Percentiles rank a stretch among this genome's conserved stretches.
Evolutionary conservation across 2,113 vertebrate species (phyloP).

Genomic region (Cricetomys ansorgei): DNA sequence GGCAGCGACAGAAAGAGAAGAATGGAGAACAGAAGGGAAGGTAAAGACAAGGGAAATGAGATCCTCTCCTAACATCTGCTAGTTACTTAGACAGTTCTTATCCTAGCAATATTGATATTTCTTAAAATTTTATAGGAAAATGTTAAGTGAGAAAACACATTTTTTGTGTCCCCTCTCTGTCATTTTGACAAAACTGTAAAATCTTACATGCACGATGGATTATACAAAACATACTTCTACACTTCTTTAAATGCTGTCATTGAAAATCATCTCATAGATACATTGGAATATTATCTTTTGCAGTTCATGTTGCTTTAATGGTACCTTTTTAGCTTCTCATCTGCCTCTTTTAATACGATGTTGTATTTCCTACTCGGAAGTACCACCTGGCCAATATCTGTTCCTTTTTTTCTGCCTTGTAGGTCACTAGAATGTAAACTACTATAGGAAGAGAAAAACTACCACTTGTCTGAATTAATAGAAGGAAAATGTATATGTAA

Average conservation of each 20-base stretch:
- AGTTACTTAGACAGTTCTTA: not conserved
- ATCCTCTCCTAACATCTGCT: not conserved
- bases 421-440: not conserved
- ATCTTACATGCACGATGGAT: not conserved
- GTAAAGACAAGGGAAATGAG: not conserved
- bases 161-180: conserved; percentile 13
- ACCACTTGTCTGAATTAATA: not conserved
- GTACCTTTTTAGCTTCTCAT: not conserved
- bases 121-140: not conserved
- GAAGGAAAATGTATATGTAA: not conserved
- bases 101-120: not conserved
- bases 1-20: not conserved
- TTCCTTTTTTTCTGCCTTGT: not conserved
- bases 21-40: not conserved
- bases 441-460: not conserved
- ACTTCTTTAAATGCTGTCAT: not conserved
- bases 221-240: not conserved
- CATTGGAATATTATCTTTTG: not conserved
- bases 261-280: not conserved
- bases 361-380: not conserved
- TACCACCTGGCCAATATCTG: not conserved
- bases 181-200: not conserved
- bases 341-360: not conserved
- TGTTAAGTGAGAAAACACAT: conserved; percentile 43
- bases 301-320: not conserved